Evolutionary conservation across 2,888 invertebrate species (phyloP).

Genomic region (Ormia ochracea): DNA sequence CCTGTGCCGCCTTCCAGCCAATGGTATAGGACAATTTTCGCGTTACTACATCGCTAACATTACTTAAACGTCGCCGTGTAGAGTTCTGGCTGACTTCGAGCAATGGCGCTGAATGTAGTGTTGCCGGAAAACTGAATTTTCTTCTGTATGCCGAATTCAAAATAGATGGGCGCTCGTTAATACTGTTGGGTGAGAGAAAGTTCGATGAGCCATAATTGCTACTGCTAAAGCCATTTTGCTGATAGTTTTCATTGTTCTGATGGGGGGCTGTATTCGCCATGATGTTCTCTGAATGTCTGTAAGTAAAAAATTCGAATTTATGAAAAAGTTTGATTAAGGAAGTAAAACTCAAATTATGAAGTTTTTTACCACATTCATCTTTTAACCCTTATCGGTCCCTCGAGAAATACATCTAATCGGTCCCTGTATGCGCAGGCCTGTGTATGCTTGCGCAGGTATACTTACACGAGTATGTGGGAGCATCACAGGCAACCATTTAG

Average conservation of each 20-base stretch:
- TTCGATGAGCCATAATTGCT: slow-evolving; percentile 32
- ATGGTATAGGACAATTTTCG: slow-evolving; percentile 89
- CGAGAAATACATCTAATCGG: too few species aligned
- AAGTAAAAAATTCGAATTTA: not conserved
- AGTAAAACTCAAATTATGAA: too few species aligned
- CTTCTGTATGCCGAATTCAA: slow-evolving; percentile 75
- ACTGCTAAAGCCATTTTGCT: slow-evolving; percentile 67
- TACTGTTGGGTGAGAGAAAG: slow-evolving; percentile 62
- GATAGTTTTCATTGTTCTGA: slow-evolving; percentile 70
- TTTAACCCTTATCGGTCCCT: too few species aligned
- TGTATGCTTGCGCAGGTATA: too few species aligned
- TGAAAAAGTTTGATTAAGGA: too few species aligned
- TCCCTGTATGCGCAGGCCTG: too few species aligned
- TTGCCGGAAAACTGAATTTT: slow-evolving; percentile 80
- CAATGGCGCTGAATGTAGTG: slow-evolving; percentile 76
- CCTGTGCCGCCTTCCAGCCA: slow-evolving; percentile 80
- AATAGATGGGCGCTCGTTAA: slow-evolving; percentile 68
- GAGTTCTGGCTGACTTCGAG: slow-evolving; percentile 72
- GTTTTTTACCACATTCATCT: too few species aligned
- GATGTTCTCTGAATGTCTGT: not conserved
- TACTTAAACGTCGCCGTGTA: slow-evolving; percentile 83
- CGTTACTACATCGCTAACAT: slow-evolving; percentile 84
- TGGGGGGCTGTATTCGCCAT: slow-evolving; percentile 71
- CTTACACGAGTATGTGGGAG: too few species aligned
- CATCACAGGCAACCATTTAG: too few species aligned